Percentiles rank a stretch among this genome's conserved stretches.
These are phyloP conservation scores for Entosphenus tridentatus DNA, from an alignment of 2,113 vertebrate species.

Conservation along the genomic window DNA sequence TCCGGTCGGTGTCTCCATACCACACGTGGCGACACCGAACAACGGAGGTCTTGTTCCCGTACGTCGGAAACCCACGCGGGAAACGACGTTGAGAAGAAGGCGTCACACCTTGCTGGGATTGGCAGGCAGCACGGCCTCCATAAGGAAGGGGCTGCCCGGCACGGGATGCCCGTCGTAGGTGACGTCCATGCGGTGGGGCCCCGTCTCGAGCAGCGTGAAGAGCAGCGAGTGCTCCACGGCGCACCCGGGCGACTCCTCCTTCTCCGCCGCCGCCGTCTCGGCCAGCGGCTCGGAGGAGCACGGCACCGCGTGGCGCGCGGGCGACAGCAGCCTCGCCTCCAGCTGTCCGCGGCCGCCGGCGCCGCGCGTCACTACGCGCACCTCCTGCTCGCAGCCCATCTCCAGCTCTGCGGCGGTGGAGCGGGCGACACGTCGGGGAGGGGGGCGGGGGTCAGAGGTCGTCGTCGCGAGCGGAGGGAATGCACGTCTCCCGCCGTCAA, in stretches of 20 bases:
- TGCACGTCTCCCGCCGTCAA: no score
- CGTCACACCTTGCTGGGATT: constrained; percentile 49
- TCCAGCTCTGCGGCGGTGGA: no score
- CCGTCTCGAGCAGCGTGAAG: constrained; percentile 49
- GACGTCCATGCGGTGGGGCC: constrained; percentile 56
- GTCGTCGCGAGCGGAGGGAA: no score
- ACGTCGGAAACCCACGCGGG: no score
- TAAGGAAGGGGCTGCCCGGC: constrained; percentile 48
- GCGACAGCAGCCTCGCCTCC: constrained; percentile 37
- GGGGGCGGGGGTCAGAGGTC: no score
- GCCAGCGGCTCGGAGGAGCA: constrained; percentile 44
- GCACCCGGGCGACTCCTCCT: constrained; percentile 26
- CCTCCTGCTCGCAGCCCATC: constrained; percentile 54
- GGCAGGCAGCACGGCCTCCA: constrained; percentile 40
- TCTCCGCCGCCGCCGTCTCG: no score
- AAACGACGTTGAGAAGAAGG: no score
- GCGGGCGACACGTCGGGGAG: no score
- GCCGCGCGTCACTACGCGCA: constrained; percentile 56
- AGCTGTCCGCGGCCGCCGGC: constrained; percentile 73
- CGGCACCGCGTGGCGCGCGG: constrained; percentile 32
- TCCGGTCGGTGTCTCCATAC: no score
- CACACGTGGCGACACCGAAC: no score
- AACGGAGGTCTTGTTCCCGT: no score
- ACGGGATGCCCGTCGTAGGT: constrained; percentile 49
- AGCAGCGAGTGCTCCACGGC: constrained; percentile 46